Evolutionary conservation across 2,888 invertebrate species (phyloP).

Genomic region (Caenorhabditis becei): DNA sequence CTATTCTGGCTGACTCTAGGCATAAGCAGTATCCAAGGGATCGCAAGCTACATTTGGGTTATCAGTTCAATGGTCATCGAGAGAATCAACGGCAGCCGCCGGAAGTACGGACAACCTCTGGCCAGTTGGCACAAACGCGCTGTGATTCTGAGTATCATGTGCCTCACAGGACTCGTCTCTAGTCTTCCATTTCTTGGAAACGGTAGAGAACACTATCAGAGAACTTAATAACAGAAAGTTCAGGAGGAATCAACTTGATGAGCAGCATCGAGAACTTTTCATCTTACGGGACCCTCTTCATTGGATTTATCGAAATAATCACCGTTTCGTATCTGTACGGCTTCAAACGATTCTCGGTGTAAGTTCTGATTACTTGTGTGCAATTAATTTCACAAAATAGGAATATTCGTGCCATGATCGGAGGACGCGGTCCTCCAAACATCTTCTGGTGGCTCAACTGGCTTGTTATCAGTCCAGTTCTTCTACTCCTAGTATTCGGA

Average conservation of each 20-base stretch:
- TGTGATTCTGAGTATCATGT: slow-evolving; percentile 31
- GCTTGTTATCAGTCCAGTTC: slow-evolving; percentile 50
- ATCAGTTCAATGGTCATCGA: slow-evolving; percentile 57
- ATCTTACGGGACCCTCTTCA: slow-evolving; percentile 51
- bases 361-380: neutral
- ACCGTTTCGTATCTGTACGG: slow-evolving; percentile 60
- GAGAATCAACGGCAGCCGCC: slow-evolving; percentile 49
- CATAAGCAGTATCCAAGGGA: slow-evolving; percentile 44
- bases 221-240: neutral
- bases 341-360: slow-evolving; percentile 60
- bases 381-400: neutral
- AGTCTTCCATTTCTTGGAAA: slow-evolving; percentile 49
- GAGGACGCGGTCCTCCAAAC: slow-evolving; percentile 44
- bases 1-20: slow-evolving; percentile 42
- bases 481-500: slow-evolving; percentile 31
- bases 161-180: slow-evolving; percentile 29
- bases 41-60: slow-evolving; percentile 54
- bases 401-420: slow-evolving; percentile 60
- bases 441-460: slow-evolving; percentile 62
- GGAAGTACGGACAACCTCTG: slow-evolving; percentile 54
- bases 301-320: slow-evolving; percentile 49
- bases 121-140: slow-evolving; percentile 53
- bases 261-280: slow-evolving; percentile 36
- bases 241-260: slow-evolving; percentile 45
- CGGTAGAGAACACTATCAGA: slow-evolving; percentile 9